Evolutionary conservation across 2,888 invertebrate genomes (phyloP).

Genomic region (Mythimna impura): DNA sequence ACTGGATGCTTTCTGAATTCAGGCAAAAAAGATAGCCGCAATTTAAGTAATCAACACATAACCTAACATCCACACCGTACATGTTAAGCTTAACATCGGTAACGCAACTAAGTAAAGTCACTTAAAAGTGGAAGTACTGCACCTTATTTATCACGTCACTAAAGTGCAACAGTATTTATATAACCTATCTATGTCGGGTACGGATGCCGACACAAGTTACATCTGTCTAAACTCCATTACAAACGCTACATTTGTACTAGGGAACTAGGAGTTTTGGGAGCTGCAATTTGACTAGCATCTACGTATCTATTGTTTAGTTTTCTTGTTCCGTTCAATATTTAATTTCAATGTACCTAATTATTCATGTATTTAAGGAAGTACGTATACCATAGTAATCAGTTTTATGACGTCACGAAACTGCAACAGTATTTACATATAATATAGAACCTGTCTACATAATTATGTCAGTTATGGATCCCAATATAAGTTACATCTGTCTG

Average conservation of each 20-base stretch:
- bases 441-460: constrained; percentile 7
- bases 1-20: no score
- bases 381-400: no score
- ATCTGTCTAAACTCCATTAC: constrained; percentile 59
- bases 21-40: no score
- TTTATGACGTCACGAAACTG: constrained; percentile 13
- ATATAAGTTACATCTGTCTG: constrained; percentile 57
- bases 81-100: no score
- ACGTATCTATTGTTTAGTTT: no score
- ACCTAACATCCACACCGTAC: no score
- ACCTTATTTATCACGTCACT: neutral
- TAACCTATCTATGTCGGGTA: constrained; percentile 27
- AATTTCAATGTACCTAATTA: neutral
- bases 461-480: constrained; percentile 33
- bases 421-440: constrained; percentile 24
- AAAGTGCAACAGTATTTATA: constrained; percentile 34
- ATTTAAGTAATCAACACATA: no score
- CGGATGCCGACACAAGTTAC: constrained; percentile 52
- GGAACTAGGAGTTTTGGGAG: constrained; percentile 26
- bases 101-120: neutral
- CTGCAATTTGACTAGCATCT: constrained; percentile 30
- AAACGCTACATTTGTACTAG: constrained; percentile 47
- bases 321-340: neutral
- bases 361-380: no score
- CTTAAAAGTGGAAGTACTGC: constrained; percentile 42